Conservation (phyloP, 64 coral and sea anemone genomes). For the Trachythela sp. region DNA sequence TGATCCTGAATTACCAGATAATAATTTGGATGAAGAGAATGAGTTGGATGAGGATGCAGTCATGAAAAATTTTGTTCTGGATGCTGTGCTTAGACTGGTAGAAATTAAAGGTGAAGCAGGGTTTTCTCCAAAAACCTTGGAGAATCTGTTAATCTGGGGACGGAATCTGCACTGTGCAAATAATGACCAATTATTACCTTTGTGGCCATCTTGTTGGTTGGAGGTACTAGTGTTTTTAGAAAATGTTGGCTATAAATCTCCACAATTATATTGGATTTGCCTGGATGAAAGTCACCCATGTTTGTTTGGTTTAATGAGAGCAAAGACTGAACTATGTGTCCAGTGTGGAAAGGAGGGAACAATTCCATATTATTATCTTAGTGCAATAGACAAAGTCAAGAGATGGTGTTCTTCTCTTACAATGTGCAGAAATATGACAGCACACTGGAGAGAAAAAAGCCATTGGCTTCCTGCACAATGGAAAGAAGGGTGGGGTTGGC, state of each 20-base stretch:
- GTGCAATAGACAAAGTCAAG: constrained; percentile 41
- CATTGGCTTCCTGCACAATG: constrained; percentile 59
- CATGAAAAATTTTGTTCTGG: no score
- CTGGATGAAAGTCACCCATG: constrained; percentile 47
- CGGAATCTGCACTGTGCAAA: no score
- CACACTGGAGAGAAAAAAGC: constrained; percentile 29
- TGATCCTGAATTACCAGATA: no score
- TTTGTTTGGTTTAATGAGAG: constrained; percentile 38
- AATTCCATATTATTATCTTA: constrained; percentile 51
- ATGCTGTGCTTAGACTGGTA: no score
- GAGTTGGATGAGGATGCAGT: no score
- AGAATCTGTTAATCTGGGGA: no score
- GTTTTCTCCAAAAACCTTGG: no score
- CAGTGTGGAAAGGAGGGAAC: constrained; percentile 24
- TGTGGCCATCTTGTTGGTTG: constrained; percentile 56
- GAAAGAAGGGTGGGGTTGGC: constrained; percentile 45
- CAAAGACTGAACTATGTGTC: background rate
- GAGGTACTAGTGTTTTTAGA: constrained; percentile 31
- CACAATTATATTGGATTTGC: constrained; percentile 46
- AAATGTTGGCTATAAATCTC: constrained; percentile 38
- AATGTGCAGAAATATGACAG: constrained; percentile 54
- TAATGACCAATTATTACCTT: no score
- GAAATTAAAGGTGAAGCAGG: no score
- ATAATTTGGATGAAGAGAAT: no score
- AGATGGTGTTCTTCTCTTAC: constrained; percentile 35